A percentile compares a stretch with the other conserved stretches of the same genome.
Conservation (phyloP, 2,888 invertebrate genomes). For the Kryphioiulus occultus region DNA sequence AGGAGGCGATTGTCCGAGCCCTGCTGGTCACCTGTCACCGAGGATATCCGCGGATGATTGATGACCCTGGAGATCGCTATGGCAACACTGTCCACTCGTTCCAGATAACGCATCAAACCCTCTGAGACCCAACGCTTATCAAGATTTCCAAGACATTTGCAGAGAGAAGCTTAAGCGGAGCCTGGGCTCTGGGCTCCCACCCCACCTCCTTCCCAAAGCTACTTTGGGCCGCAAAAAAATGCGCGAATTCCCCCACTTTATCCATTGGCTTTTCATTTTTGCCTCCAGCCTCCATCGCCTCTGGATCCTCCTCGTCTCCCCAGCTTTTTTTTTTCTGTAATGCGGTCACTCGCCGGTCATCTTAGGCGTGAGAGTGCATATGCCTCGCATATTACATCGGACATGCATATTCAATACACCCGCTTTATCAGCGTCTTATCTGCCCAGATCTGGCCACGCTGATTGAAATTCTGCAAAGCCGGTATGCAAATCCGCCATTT, state of each 20-base stretch:
- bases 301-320: neutral
- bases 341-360: constrained; percentile 35
- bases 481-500: constrained; percentile 3
- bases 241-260: constrained; percentile 45
- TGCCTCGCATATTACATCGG: constrained; percentile 9
- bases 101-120: constrained; percentile 48
- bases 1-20: constrained; percentile 38
- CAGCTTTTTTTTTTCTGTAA: constrained; percentile 20
- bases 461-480: constrained; percentile 35
- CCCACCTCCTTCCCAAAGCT: constrained; percentile 20
- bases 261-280: constrained; percentile 47
- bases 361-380: constrained; percentile 26
- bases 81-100: constrained; percentile 45
- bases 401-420: constrained; percentile 24
- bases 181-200: neutral
- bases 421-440: constrained; percentile 13
- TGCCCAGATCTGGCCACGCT: neutral
- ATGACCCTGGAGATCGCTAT: constrained; percentile 50
- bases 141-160: constrained; percentile 40
- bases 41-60: constrained; percentile 50
- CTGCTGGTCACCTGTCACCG: constrained; percentile 43
- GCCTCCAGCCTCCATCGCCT: neutral
- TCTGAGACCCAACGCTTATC: constrained; percentile 45
- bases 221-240: constrained; percentile 40
- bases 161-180: constrained; percentile 33